Evolutionary conservation across 2,888 invertebrate genomes (phyloP).

Genomic region (Baronia brevicornis): DNA sequence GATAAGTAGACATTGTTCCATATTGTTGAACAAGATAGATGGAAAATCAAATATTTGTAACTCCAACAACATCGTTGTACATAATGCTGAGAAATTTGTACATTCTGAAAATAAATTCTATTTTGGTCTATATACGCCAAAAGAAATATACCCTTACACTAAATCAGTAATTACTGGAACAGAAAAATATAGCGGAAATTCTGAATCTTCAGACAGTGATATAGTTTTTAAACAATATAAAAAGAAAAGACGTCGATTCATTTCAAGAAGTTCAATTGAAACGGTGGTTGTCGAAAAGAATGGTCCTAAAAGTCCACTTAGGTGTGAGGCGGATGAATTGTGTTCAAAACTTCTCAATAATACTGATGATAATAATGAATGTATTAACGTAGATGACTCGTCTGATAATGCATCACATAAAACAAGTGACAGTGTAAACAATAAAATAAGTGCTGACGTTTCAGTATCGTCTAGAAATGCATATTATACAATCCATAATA

Average conservation of each 20-base stretch:
- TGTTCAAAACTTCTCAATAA: neutral
- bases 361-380: conserved; percentile 26
- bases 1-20: conserved; percentile 33
- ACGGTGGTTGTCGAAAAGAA: conserved; percentile 26
- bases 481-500: conserved; percentile 35
- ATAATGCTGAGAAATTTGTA: conserved; percentile 35
- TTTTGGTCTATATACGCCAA: conserved; percentile 33
- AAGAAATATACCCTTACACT: conserved; percentile 9
- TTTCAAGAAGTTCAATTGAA: conserved; percentile 35
- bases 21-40: conserved; percentile 41
- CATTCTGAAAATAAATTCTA: conserved; percentile 28
- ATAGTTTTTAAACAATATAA: conserved; percentile 19
- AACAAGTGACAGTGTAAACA: conserved; percentile 17
- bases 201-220: conserved; percentile 28
- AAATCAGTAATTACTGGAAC: no score
- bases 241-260: conserved; percentile 27
- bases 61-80: conserved; percentile 33
- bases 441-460: conserved; percentile 13
- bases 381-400: conserved; percentile 47
- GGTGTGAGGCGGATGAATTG: conserved; percentile 10
- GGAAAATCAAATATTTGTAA: conserved; percentile 41
- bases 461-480: conserved; percentile 17
- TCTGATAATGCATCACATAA: conserved; percentile 35
- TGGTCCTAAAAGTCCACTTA: conserved; percentile 15
- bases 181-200: conserved; percentile 13